Evolutionary conservation across 1,140 invertebrate species (phyloP), one percentile per base, ranked within the genome.

Genomic region (Pentalonia nigronervosa): DNA sequence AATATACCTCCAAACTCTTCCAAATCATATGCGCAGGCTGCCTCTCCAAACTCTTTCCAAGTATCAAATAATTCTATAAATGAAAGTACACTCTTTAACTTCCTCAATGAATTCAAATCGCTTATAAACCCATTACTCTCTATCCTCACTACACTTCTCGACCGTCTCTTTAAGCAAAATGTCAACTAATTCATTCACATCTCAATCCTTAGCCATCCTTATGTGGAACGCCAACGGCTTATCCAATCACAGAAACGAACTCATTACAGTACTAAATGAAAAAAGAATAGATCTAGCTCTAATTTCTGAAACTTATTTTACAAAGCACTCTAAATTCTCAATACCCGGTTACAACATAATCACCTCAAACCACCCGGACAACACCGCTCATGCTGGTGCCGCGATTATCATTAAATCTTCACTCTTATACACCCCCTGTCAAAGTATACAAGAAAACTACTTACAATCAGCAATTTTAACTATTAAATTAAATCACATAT

Each of bases 201-300:
- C 56, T 41, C n/a, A 60, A 36, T 90, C 89, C 21, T 45, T 90
- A 56, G 48, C 34, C 89, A 90, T 90, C 53, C 89, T 90, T 36
- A 48, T 93, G 20, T 94, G 94, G 93, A 94, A 94, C 90, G 89
- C 94, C 34, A 94, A 94, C 50, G 94, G 94, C 14, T 48, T 48
- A 93, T 93, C 81, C 47, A 47, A 47, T 8, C 11, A 47, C n/a
- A n/a, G n/a, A n/a, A n/a, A n/a, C n/a, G n/a, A n/a, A n/a, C n/a
- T n/a, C n/a, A n/a, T n/a, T n/a, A 86, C 88, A 36, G 94, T 94
- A 45, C 86, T 94, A 90, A 50, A 94, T 47, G 47, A 47, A 7
- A 47, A 92, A n/a, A 67, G 23, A 93, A 94, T 94, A 25, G 94
- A 94, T 23, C 93, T 94, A 4, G 56, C 76, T 6, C 76, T 81